Evolutionary conservation across 1,140 invertebrate genomes (phyloP).

Genomic region (Thalassaphorura encarpata): DNA sequence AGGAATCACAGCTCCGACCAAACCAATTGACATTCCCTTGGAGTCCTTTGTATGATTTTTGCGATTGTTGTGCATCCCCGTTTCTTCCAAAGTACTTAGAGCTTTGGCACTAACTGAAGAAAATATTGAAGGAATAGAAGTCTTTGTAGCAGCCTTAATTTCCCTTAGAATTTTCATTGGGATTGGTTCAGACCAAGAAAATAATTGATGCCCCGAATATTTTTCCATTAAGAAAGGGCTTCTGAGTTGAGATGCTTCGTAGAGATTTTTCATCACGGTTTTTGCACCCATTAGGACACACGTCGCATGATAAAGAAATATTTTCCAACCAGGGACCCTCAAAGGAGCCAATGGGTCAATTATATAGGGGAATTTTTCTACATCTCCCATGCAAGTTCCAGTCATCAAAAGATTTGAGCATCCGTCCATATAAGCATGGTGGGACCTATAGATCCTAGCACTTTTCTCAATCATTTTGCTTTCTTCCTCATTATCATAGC

Average conservation of each 20-base stretch:
- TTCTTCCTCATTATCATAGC: conserved; percentile 12
- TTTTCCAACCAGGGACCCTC: conserved; percentile 9
- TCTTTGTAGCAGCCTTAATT: conserved; percentile 18
- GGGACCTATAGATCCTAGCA: conserved; percentile 17
- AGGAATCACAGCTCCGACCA: conserved; percentile 26
- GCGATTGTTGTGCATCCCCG: background rate
- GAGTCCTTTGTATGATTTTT: too few species aligned
- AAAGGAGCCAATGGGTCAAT: conserved; percentile 9
- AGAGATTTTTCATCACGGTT: conserved; percentile 18
- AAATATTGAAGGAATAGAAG: conserved; percentile 18
- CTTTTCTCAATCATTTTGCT: background rate
- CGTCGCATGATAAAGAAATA: conserved; percentile 12
- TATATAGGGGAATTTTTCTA: conserved; percentile 17
- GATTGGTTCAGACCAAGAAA: conserved; percentile 15
- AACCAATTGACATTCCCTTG: conserved; percentile 9
- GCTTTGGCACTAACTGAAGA: conserved; percentile 10
- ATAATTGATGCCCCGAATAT: conserved; percentile 20
- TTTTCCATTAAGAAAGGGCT: conserved; percentile 19
- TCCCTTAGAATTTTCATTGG: conserved; percentile 11
- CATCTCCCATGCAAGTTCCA: conserved; percentile 13
- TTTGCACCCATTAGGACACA: conserved; percentile 15
- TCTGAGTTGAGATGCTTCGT: conserved; percentile 7
- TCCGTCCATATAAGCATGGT: conserved; percentile 24
- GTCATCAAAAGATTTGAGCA: conserved; percentile 16
- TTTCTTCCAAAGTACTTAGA: conserved; percentile 19